Conservation (phyloP, 2,797 vertebrate species). For the Brotula barbata region DNA sequence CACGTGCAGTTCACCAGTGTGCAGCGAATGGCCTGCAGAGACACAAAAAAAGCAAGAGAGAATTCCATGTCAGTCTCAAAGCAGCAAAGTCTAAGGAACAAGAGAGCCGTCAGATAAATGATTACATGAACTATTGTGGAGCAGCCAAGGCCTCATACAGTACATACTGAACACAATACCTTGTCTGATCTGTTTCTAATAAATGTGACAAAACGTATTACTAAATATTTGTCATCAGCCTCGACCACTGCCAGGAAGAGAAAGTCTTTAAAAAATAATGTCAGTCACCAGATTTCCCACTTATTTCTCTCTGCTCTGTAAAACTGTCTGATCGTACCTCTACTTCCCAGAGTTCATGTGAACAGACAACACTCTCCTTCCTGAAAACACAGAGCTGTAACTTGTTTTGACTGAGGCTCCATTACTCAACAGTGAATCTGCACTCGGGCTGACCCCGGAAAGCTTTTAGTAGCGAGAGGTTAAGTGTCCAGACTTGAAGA, state of each 20-base stretch:
- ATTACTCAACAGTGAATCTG: constrained; percentile 69
- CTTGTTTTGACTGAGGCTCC: constrained; percentile 74
- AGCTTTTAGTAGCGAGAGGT: constrained; percentile 78
- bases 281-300: constrained; percentile 12
- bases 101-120: neutral
- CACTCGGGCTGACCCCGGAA: constrained; percentile 72
- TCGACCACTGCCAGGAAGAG: constrained; percentile 8
- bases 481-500: constrained; percentile 74
- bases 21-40: constrained; percentile 94
- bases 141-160: neutral
- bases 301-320: constrained; percentile 11
- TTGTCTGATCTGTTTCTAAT: neutral
- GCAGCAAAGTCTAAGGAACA: neutral
- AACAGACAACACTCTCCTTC: constrained; percentile 53
- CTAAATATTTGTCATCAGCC: constrained; percentile 1
- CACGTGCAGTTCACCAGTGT: constrained; percentile 99
- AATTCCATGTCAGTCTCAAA: constrained; percentile 33
- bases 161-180: neutral
- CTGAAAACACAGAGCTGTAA: constrained; percentile 59
- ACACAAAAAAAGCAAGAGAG: constrained; percentile 21
- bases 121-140: neutral
- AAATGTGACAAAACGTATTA: constrained; percentile 11
- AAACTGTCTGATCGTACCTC: constrained; percentile 25
- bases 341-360: constrained; percentile 49
- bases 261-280: constrained; percentile 2